Percentiles rank a stretch among this genome's conserved stretches.
Evolutionary conservation across 2,888 invertebrate genomes (phyloP).

Genomic region (Cylloceria caligata): DNA sequence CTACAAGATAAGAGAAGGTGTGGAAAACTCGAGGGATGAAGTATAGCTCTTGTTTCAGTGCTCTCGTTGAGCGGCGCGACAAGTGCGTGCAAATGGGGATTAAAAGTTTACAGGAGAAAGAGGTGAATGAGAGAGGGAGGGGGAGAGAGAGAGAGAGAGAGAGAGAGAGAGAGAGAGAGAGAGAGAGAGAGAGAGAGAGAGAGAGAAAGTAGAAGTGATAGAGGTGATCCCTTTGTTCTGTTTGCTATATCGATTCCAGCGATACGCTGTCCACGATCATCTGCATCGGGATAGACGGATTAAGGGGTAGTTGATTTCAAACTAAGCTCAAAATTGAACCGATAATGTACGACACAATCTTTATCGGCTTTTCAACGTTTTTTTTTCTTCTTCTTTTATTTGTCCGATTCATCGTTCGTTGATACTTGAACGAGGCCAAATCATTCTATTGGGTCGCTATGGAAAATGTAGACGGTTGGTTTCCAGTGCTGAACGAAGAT

Average conservation of each 20-base stretch:
- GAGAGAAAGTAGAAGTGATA: background rate
- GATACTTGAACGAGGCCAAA: background rate
- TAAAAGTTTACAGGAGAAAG: slow-evolving; percentile 30
- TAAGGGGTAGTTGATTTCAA: slow-evolving; percentile 13
- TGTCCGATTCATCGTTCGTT: slow-evolving; percentile 2
- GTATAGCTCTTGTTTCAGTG: background rate
- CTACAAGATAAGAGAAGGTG: background rate
- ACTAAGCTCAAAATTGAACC: slow-evolving; percentile 4
- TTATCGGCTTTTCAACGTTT: background rate
- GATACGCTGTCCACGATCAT: slow-evolving; percentile 3
- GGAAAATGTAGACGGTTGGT: background rate
- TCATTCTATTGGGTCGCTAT: background rate
- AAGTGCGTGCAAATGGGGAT: slow-evolving; percentile 37
- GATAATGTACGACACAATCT: background rate
- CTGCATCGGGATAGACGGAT: slow-evolving; percentile 14
- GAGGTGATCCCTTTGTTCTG: background rate
- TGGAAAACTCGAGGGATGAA: slow-evolving; percentile 13
- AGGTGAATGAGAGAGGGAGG: background rate
- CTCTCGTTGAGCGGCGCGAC: slow-evolving; percentile 27
- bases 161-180: background rate
- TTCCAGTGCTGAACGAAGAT: slow-evolving; percentile 17
- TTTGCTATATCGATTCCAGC: slow-evolving; percentile 3
- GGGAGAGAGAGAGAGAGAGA: background rate
- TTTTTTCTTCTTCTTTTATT: background rate
- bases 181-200: background rate